Base-by-base conservation (phyloP, 2,888 invertebrate species). In the Pristionchus japonicus region DNA sequence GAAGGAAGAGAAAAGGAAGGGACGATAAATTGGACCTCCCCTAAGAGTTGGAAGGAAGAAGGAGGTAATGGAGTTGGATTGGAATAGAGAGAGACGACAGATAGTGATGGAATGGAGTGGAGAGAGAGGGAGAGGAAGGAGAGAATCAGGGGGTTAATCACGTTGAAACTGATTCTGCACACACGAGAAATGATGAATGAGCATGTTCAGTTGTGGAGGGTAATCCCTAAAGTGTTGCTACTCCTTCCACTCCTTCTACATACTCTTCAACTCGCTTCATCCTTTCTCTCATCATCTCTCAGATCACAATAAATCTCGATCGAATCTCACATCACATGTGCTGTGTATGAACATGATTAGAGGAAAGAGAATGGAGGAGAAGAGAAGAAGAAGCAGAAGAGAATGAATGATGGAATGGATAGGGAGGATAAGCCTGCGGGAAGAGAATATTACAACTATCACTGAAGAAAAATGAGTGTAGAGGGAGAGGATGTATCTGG, bases 391-490 rank as follows among this genome's bases (percentile, higher is more conserved):
- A 34, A 49, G 47, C 20, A 43, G 80, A 74, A 40, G 37, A 61
- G 61, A 27, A 61, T n/a, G 61, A 61, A 61, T 61, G 61, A 61
- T 61, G n/a, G 61, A 61, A 27, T 31, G 70, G 88, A 88, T 11
- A 80, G 49, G 61, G 64, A 83, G 67, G 88, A 89, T 87, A 88
- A 88, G 87, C 86, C 84, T 34, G 83, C 20, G n/a, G 27, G 3
- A 27, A n/a, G 74, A 74, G 74, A 34, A 80, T 80, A 80, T 80
- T 80, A 80, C 80, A 80, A 80, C 80, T 80, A 80, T 70, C 70
- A 70, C 34, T 70, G 17, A 15, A 70, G 70, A 70, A 80, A 88
- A 88, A 89, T 86, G 89, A 88, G 89, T 83, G 67, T 49, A 40
- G 74, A 88, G 40, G 74, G 82, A 82, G 86, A 82, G n/a, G n/a